Percentiles rank a stretch among this genome's conserved stretches.
Evolutionary conservation across 2,797 vertebrate species (phyloP).

Genomic region (Hoplostethus mediterraneus): DNA sequence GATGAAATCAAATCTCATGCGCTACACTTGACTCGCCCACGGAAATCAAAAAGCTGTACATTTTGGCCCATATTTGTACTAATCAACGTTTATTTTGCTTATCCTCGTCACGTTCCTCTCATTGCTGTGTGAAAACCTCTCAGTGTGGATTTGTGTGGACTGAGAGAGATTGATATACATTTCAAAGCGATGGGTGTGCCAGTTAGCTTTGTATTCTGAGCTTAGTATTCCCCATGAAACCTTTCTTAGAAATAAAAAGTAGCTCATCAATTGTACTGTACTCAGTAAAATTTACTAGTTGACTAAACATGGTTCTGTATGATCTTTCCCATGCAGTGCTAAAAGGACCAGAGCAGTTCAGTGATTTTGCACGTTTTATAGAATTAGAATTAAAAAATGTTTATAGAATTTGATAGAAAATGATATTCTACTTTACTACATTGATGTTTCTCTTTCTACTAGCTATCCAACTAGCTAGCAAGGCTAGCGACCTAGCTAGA

Average conservation of each 20-base stretch:
- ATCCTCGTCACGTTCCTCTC: background rate
- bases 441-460: too few relatives aligned
- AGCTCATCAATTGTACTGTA: too few relatives aligned
- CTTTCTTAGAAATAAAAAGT: too few relatives aligned
- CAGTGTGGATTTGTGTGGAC: constrained; percentile 2
- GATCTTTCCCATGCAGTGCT: background rate
- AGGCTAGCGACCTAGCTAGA: too few relatives aligned
- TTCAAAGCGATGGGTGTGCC: constrained; percentile 41
- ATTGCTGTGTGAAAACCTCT: background rate
- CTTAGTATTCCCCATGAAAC: too few relatives aligned
- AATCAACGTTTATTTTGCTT: constrained; percentile 15
- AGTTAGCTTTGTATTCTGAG: constrained; percentile 29
- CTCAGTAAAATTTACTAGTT: too few relatives aligned
- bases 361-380: too few relatives aligned
- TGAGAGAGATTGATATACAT: constrained; percentile 37
- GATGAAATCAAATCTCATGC: constrained; percentile 58
- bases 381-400: too few relatives aligned
- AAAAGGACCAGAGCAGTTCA: background rate
- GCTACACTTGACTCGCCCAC: constrained; percentile 27
- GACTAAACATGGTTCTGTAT: too few relatives aligned
- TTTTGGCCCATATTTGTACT: background rate
- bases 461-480: too few relatives aligned
- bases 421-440: too few relatives aligned
- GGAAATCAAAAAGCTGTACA: constrained; percentile 30
- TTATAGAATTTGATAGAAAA: too few relatives aligned